phyloP scores from a whole-genome alignment of 92 coral and sea anemone species.

The Desmophyllum pertusum region DNA sequence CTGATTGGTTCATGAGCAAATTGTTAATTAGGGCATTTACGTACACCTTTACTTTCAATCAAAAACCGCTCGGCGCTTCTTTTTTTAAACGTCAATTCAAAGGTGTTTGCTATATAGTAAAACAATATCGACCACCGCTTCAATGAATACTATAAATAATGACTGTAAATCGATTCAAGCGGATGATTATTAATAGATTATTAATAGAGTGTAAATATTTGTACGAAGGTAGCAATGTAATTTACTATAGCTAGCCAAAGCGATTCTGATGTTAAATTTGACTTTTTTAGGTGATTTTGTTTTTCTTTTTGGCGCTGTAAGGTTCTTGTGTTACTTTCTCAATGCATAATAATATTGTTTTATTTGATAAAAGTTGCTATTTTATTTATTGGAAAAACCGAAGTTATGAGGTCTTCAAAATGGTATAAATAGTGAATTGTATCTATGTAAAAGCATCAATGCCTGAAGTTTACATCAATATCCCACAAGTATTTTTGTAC shows the following conservation, averaged over 20 bases:
- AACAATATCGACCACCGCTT: neutral
- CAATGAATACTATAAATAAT: neutral
- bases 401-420: neutral
- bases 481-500: neutral
- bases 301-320: neutral
- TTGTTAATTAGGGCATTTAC: no score
- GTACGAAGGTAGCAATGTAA: neutral
- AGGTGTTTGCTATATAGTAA: neutral
- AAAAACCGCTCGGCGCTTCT: neutral
- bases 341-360: neutral
- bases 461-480: neutral
- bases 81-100: neutral
- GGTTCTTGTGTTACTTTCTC: neutral
- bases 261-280: neutral
- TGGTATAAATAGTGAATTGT: neutral
- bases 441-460: neutral
- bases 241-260: neutral
- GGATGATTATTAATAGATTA: no score
- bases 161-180: neutral
- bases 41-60: neutral
- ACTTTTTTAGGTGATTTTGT: neutral
- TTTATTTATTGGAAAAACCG: neutral
- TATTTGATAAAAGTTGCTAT: neutral
- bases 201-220: neutral
- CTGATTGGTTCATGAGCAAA: no score